Percentiles rank a stretch among this genome's conserved stretches.
Conservation (phyloP, 2,797 vertebrate species). For the Chelon auratus region DNA sequence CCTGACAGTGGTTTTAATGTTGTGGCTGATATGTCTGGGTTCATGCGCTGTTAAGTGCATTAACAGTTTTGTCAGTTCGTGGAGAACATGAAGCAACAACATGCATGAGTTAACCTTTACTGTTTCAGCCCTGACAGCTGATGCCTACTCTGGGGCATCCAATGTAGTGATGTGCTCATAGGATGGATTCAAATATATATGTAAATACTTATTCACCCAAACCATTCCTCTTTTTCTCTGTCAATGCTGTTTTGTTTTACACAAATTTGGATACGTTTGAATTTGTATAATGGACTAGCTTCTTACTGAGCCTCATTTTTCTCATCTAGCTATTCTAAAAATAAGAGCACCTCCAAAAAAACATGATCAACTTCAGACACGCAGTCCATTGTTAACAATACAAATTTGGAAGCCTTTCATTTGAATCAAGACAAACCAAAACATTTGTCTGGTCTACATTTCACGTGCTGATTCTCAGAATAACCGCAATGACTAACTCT, state of each 20-base stretch:
- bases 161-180: neutral
- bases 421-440: too few species aligned
- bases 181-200: neutral
- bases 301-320: neutral
- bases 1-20: too few species aligned
- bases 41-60: neutral
- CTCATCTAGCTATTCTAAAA: too few species aligned
- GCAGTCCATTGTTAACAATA: too few species aligned
- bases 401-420: too few species aligned
- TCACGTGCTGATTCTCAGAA: neutral
- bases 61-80: neutral
- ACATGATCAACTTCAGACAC: too few species aligned
- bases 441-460: neutral
- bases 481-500: constrained; percentile 28
- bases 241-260: neutral
- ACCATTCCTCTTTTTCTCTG: neutral
- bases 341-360: too few species aligned
- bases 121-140: constrained; percentile 8
- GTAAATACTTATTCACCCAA: neutral
- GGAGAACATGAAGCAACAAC: too few species aligned
- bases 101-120: neutral
- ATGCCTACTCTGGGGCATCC: constrained; percentile 3
- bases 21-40: neutral
- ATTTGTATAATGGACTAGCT: too few species aligned
- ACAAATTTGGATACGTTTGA: too few species aligned